A percentile compares a stretch with the other conserved stretches of the same genome.
Conservation (phyloP, 2,888 invertebrate genomes). For the Meiosimyza platycephala region DNA sequence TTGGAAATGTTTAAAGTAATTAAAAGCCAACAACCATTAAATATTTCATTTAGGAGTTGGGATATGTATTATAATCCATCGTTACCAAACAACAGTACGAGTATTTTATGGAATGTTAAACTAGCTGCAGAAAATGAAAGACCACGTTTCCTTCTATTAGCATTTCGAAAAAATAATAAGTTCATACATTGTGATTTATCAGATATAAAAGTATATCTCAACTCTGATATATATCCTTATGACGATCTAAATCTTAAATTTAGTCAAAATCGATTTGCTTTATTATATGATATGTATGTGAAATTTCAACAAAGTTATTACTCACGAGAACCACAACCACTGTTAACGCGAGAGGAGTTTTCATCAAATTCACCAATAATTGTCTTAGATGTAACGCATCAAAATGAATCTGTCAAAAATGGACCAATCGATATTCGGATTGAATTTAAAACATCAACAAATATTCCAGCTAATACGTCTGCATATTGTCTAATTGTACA, state of each 20-base stretch:
- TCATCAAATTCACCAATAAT: too few species aligned
- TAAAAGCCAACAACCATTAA: not conserved
- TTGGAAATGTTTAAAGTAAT: too few species aligned
- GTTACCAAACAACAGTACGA: not conserved
- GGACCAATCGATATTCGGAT: not conserved
- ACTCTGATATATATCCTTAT: constrained; percentile 40
- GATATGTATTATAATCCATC: not conserved
- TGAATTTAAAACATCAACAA: not conserved
- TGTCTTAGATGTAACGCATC: too few species aligned
- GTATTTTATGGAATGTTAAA: constrained; percentile 9
- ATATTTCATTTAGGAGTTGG: not conserved
- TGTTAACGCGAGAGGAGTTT: not conserved
- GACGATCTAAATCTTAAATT: constrained; percentile 42
- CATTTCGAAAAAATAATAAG: not conserved
- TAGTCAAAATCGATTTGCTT: constrained; percentile 39
- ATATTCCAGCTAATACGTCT: not conserved
- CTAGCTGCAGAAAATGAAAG: not conserved
- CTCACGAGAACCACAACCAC: not conserved
- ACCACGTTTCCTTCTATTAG: too few species aligned
- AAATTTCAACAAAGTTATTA: not conserved
- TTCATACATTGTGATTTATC: constrained; percentile 15
- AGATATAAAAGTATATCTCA: constrained; percentile 18
- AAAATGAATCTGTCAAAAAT: not conserved
- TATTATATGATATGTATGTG: constrained; percentile 1
- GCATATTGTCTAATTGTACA: not conserved